Evolutionary conservation across 2,113 vertebrate genomes (phyloP).

Genomic region (Sinocyclocheilus grahami): DNA sequence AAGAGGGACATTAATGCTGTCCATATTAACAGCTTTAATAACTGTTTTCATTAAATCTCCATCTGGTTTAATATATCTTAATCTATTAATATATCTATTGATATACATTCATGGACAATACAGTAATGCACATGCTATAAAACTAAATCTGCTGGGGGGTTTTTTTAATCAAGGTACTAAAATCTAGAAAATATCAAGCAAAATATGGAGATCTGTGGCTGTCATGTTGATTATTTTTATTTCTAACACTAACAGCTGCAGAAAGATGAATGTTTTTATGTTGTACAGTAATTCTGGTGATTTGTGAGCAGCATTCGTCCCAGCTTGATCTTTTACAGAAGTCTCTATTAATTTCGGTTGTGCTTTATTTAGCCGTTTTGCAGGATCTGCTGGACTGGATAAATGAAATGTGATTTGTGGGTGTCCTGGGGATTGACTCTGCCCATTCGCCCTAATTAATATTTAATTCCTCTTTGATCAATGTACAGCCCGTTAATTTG

Average conservation of each 20-base stretch:
- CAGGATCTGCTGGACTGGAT: conserved; percentile 58
- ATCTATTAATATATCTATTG: too few relatives aligned
- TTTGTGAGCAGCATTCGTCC: not conserved
- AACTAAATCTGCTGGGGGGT: too few relatives aligned
- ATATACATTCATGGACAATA: too few relatives aligned
- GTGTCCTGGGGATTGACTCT: conserved; percentile 44
- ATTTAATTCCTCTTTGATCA: conserved; percentile 66
- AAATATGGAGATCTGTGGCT: not conserved
- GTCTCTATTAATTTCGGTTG: not conserved
- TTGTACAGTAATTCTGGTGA: not conserved
- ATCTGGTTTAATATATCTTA: too few relatives aligned
- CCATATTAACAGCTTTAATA: too few relatives aligned
- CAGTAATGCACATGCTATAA: too few relatives aligned
- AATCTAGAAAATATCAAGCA: not conserved
- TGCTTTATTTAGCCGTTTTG: not conserved
- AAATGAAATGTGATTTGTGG: conserved; percentile 55
- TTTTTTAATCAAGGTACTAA: too few relatives aligned
- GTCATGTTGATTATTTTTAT: not conserved
- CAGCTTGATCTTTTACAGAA: not conserved
- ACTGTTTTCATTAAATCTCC: too few relatives aligned
- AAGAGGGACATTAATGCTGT: too few relatives aligned
- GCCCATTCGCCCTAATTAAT: conserved; percentile 67
- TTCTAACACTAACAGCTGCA: not conserved
- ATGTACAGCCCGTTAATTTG: conserved; percentile 63
- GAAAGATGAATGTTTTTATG: not conserved